A percentile compares a stretch with the other conserved stretches of the same genome.
These are phyloP conservation scores for Sebastiscus albofasciatus DNA, from an alignment of 2,797 vertebrate species.

Conservation along the genomic window DNA sequence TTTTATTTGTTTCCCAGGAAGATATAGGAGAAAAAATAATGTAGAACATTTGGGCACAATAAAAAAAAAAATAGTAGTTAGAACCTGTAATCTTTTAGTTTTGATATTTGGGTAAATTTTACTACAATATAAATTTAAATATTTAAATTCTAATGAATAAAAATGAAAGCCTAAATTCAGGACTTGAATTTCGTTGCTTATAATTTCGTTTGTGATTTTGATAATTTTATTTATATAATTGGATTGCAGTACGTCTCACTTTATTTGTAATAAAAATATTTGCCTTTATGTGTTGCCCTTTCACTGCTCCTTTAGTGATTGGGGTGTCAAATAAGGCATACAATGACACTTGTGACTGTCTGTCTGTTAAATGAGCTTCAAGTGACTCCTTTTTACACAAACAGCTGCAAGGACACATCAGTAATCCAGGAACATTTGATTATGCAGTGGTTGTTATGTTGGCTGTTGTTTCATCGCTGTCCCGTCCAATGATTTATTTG, in stretches of 20 bases:
- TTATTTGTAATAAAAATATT: background rate
- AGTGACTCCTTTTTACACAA: conserved; percentile 33
- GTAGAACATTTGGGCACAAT: background rate
- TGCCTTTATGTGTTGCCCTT: conserved; percentile 82
- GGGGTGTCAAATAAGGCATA: conserved; percentile 81
- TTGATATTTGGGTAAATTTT: background rate
- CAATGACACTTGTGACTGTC: conserved; percentile 56
- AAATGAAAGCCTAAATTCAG: background rate
- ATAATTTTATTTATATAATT: background rate
- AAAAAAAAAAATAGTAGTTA: background rate
- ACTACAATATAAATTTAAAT: too few relatives aligned
- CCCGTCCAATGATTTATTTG: background rate
- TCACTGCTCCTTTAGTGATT: conserved; percentile 63
- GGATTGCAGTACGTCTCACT: background rate
- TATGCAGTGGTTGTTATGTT: background rate
- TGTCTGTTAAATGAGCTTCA: conserved; percentile 38
- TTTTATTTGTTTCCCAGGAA: too few relatives aligned
- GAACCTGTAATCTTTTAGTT: background rate
- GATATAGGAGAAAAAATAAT: background rate
- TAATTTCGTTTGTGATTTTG: background rate
- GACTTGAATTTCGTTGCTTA: too few relatives aligned
- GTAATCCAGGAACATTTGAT: background rate
- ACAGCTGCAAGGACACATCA: conserved; percentile 60
- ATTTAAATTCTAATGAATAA: too few relatives aligned
- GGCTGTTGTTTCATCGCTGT: background rate